Conservation (phyloP, 1,140 invertebrate species). For the Galleria mellonella region DNA sequence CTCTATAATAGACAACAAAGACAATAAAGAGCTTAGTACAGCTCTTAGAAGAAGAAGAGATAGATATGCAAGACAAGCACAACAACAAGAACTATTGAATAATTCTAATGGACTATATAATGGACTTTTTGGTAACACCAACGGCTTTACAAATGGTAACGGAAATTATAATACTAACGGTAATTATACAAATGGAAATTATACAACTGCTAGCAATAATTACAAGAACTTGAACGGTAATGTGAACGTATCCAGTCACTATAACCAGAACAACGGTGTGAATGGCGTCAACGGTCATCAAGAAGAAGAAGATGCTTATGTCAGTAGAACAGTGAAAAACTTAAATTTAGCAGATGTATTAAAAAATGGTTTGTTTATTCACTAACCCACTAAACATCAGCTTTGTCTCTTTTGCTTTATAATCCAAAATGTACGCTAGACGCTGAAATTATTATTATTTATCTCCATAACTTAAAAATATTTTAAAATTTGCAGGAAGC, state of each 20-base stretch:
- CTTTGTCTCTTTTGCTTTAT: constrained; percentile 12
- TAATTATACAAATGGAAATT: constrained; percentile 12
- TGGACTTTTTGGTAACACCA: constrained; percentile 22
- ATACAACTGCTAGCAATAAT: constrained; percentile 16
- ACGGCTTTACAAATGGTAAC: background rate
- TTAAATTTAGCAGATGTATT: constrained; percentile 41
- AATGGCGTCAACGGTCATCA: constrained; percentile 33
- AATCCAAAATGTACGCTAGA: constrained; percentile 3
- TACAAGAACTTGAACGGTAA: constrained; percentile 20
- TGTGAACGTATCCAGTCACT: constrained; percentile 20
- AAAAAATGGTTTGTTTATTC: constrained; percentile 60
- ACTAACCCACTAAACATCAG: constrained; percentile 48
- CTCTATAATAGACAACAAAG: constrained; percentile 45
- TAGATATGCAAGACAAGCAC: constrained; percentile 46
- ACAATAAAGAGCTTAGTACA: constrained; percentile 49
- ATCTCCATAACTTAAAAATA: too few species aligned
- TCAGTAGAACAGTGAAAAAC: constrained; percentile 24
- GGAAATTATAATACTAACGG: constrained; percentile 3
- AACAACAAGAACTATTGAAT: constrained; percentile 52
- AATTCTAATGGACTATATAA: constrained; percentile 37
- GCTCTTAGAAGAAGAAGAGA: constrained; percentile 46
- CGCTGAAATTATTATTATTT: too few species aligned
- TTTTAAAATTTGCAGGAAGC: constrained; percentile 45
- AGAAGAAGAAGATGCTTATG: constrained; percentile 34
- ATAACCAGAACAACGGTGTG: constrained; percentile 3